These are phyloP conservation scores for Drosophila kikkawai DNA, from an alignment of 1,140 invertebrate species.

Conservation along the genomic window DNA sequence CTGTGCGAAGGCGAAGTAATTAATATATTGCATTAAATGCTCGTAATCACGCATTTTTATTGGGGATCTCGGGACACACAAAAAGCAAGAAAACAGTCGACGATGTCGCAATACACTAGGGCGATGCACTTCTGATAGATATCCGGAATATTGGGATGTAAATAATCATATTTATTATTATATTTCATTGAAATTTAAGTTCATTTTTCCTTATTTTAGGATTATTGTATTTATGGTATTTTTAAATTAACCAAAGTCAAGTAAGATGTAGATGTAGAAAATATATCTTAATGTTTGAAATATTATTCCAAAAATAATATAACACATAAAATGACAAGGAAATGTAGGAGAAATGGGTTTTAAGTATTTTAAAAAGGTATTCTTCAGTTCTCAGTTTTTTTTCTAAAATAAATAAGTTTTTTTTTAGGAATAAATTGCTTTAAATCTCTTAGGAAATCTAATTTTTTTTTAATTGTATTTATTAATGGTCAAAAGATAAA, in stretches of 20 bases:
- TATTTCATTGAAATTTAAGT: not conserved
- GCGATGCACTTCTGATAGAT: slow-evolving; percentile 41
- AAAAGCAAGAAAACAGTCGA: slow-evolving; percentile 20
- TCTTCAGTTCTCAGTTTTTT: too few species aligned
- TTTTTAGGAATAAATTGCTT: not conserved
- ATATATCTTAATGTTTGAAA: too few species aligned
- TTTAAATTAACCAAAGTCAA: not conserved
- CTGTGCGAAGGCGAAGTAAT: slow-evolving; percentile 53
- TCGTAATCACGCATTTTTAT: slow-evolving; percentile 72
- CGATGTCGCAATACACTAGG: slow-evolving; percentile 21
- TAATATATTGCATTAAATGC: slow-evolving; percentile 79
- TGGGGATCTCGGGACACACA: slow-evolving; percentile 24
- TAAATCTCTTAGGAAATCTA: too few species aligned
- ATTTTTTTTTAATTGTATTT: not conserved
- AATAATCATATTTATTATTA: too few species aligned
- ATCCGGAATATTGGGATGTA: not conserved
- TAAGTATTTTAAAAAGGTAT: too few species aligned
- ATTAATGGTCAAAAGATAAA: not conserved
- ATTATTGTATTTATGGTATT: too few species aligned
- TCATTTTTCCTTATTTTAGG: not conserved
- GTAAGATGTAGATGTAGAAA: not conserved
- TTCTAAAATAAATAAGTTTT: not conserved
- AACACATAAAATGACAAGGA: too few species aligned
- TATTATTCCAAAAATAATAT: too few species aligned
- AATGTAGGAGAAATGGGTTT: too few species aligned